Conservation (phyloP, 2,113 vertebrate genomes). For the Alethe diademata region DNA sequence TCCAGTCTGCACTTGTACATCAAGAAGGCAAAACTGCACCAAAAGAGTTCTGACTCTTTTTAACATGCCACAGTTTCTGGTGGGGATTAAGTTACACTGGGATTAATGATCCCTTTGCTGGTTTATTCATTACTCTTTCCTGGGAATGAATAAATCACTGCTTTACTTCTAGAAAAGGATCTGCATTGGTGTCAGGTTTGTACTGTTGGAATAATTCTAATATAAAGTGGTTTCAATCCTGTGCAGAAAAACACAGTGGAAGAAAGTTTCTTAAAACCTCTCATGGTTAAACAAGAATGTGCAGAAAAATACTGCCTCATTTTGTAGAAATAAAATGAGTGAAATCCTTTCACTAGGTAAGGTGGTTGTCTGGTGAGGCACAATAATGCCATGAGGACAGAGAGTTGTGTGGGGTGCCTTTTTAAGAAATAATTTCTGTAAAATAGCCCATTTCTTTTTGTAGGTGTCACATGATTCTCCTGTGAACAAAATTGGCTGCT, state of each 20-base stretch:
- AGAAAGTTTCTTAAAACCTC: not conserved
- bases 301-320: not conserved
- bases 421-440: not conserved
- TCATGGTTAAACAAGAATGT: not conserved
- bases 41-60: not conserved
- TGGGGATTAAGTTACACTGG: not conserved
- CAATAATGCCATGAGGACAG: not conserved
- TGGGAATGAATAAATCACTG: not conserved
- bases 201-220: not conserved
- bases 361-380: not conserved
- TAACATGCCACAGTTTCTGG: not conserved
- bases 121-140: not conserved
- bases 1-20: not conserved
- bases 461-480: not conserved
- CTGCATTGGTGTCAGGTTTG: not conserved
- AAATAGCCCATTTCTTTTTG: not conserved
- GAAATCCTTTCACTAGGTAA: not conserved
- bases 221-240: not conserved
- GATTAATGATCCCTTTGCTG: not conserved
- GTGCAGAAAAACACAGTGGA: not conserved
- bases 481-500: not conserved
- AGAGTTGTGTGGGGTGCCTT: not conserved
- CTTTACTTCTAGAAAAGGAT: not conserved
- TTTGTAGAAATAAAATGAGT: not conserved
- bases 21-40: not conserved